Evolutionary conservation across 2,888 invertebrate genomes (phyloP).

Genomic region (Cataglyphis livida): DNA sequence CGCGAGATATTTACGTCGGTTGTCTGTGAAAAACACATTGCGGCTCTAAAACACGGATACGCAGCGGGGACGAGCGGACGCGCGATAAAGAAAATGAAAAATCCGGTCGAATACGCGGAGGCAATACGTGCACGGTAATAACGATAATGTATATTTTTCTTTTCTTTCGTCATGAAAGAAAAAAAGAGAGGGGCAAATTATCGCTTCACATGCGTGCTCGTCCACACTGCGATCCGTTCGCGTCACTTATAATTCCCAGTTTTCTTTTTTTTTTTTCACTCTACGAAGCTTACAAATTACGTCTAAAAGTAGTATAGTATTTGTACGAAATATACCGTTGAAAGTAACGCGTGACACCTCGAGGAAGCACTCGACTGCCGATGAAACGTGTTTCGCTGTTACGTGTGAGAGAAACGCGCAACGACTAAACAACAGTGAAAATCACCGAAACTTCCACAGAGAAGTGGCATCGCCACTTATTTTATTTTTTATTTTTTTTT

Average conservation of each 20-base stretch:
- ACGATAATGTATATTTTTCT: constrained; percentile 14
- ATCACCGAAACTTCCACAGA: constrained; percentile 25
- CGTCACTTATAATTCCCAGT: constrained; percentile 14
- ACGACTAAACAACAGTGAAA: constrained; percentile 35
- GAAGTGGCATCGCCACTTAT: constrained; percentile 19
- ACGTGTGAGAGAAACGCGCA: constrained; percentile 42
- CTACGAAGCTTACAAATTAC: constrained; percentile 75
- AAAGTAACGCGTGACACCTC: constrained; percentile 74
- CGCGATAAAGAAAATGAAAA: neutral
- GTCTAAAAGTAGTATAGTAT: constrained; percentile 71
- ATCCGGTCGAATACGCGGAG: constrained; percentile 5
- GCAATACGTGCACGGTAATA: neutral
- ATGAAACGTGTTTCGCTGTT: constrained; percentile 51
- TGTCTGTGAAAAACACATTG: constrained; percentile 77
- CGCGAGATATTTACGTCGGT: constrained; percentile 67
- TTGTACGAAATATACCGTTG: constrained; percentile 72
- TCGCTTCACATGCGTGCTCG: constrained; percentile 28
- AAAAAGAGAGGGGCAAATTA: constrained; percentile 2
- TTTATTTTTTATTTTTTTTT: too few relatives aligned
- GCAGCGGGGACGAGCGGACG: constrained; percentile 46
- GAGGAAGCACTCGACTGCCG: constrained; percentile 63
- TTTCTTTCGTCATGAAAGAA: neutral
- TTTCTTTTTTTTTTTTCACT: constrained; percentile 40
- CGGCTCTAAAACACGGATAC: constrained; percentile 70
- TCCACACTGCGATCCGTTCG: constrained; percentile 36